Percentiles rank a stretch among this genome's conserved stretches.
Evolutionary conservation across 2,113 vertebrate genomes (phyloP).

Genomic region (Aviceda subcristata): DNA sequence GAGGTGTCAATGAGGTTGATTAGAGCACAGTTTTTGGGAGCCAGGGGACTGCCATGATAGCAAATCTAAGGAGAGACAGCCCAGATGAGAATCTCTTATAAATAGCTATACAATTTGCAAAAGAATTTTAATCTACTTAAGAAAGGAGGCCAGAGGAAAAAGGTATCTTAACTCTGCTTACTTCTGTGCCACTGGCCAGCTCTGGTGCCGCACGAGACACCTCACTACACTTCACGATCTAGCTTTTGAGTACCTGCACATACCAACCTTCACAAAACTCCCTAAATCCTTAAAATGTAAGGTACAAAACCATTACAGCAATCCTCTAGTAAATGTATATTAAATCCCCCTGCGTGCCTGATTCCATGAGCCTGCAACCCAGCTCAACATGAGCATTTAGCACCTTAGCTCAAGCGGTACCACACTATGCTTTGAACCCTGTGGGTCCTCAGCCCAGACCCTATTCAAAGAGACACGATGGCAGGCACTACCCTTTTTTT

Average conservation of each 20-base stretch:
- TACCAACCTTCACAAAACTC: background rate
- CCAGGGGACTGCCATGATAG: slow-evolving; percentile 1
- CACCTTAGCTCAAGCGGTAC: background rate
- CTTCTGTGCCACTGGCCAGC: background rate
- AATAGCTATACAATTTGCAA: slow-evolving; percentile 26
- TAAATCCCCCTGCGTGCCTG: background rate
- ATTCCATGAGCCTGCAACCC: background rate
- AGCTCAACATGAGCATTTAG: background rate
- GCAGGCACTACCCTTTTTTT: background rate
- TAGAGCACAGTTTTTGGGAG: slow-evolving; percentile 23
- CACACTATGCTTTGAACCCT: background rate
- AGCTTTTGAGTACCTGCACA: background rate
- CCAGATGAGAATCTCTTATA: slow-evolving; percentile 33
- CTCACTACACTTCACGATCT: background rate
- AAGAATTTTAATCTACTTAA: background rate
- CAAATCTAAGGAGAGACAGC: slow-evolving; percentile 12
- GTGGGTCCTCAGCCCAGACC: background rate
- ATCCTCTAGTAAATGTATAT: background rate
- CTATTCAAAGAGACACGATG: background rate
- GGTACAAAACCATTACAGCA: background rate
- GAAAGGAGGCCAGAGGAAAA: slow-evolving; percentile 29
- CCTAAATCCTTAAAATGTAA: background rate
- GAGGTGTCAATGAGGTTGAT: slow-evolving; percentile 57
- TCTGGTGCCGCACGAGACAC: fast-evolving
- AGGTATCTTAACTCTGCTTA: background rate